Evolutionary conservation across 2,113 vertebrate genomes (phyloP), one percentile per base, ranked within the genome.

Genomic region (Pipa parva): DNA sequence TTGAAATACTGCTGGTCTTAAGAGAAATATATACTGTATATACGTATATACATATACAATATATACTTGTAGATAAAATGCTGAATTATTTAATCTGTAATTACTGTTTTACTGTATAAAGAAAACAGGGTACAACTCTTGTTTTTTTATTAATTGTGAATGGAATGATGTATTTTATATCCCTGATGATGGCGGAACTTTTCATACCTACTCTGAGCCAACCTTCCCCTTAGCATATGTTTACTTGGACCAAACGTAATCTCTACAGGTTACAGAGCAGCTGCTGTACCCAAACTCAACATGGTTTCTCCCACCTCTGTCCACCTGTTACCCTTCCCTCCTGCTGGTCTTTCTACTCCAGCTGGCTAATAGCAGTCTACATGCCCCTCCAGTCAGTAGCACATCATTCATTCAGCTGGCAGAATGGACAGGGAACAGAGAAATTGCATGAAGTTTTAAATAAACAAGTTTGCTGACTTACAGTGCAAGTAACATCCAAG

Each of bases 221-320:
- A 24, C 18, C 18, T 42, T 60, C 58, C 66, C 57, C 58, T 45
- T 25, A 61, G 26, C 66, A 70, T 70, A 70, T 70, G 66, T 61
- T 61, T 27, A 18, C 15, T 70, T 61, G 48, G 57, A 60, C 57
- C 27, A 70, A 54, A 42, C 31, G 39, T 70, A 50, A 61, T 61
- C 59, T 70, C 65, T 33, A 45, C 58, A 61, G 66, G 66, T 70
- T 70, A 28, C 26, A 22, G 33, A 70, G 48, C 66, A 70, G 66
- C 59, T 70, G 66, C 33, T 70, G 33, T 52, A 21, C 18, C 18
- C 66, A 54, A 45, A 27, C 58, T 49, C 18, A 42, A 61, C 59
- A 50, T 45, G 31, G 48, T 49, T 70, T 20, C 10, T 70, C 57
- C 49, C 50, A 61, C 57, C 57, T 45, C 58, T 70, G 36, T 18